Evolutionary conservation across 2,797 vertebrate species (phyloP).

Genomic region (Danio aesculapii): DNA sequence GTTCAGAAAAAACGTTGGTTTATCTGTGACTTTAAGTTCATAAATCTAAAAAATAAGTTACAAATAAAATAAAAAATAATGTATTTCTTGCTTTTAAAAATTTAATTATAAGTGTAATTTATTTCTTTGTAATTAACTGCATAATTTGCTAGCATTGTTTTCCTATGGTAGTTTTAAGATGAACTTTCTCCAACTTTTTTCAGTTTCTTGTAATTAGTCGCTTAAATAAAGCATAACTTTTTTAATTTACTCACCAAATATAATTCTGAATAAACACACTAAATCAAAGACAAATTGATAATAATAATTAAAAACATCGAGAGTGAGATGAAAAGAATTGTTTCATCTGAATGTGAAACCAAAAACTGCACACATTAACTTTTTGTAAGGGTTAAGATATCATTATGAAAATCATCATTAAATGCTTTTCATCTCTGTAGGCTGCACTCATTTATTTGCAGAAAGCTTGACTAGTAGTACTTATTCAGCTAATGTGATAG

Average conservation of each 20-base stretch:
- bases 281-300: neutral
- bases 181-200: neutral
- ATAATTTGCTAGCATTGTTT: too few relatives aligned
- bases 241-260: neutral
- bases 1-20: neutral
- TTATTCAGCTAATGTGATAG: slow-evolving; percentile 31
- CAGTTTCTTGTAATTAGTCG: neutral
- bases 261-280: neutral
- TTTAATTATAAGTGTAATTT: too few relatives aligned
- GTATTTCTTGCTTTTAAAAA: too few relatives aligned
- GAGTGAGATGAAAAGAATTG: neutral
- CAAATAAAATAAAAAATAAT: too few relatives aligned
- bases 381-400: neutral
- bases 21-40: neutral
- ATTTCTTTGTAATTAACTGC: too few relatives aligned
- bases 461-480: slow-evolving; percentile 11
- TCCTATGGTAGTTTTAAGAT: neutral
- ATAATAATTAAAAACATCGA: neutral
- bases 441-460: slow-evolving; percentile 1
- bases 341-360: neutral
- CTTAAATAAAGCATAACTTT: neutral
- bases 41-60: neutral
- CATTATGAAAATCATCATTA: neutral
- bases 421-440: slow-evolving; percentile 12
- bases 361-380: neutral